phyloP scores from a whole-genome alignment of 1,140 invertebrate genomes.

The Metaphire vulgaris region DNA sequence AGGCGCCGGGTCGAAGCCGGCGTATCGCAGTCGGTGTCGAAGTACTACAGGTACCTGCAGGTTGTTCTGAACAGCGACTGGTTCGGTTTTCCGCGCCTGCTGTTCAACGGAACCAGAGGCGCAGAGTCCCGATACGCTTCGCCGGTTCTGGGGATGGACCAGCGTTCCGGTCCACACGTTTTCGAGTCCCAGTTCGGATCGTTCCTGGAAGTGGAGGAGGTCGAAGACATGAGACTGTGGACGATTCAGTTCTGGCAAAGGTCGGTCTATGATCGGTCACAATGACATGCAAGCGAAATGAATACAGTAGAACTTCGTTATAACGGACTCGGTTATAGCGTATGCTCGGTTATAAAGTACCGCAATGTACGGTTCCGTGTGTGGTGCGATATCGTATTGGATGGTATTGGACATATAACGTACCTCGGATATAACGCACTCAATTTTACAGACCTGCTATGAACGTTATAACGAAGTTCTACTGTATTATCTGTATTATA shows the following conservation, averaged over 20 bases:
- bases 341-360: no score
- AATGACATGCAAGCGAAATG: no score
- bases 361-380: no score
- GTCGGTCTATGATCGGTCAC: constrained; percentile 21
- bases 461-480: no score
- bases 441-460: no score
- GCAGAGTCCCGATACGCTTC: background rate
- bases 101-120: constrained; percentile 13
- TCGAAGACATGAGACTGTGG: constrained; percentile 27
- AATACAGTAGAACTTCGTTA: no score
- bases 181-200: constrained; percentile 23
- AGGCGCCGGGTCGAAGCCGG: background rate
- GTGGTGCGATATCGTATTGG: no score
- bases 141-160: background rate
- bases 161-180: constrained; percentile 1
- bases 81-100: constrained; percentile 22
- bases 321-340: no score
- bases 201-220: constrained; percentile 29
- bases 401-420: no score
- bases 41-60: constrained; percentile 14
- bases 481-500: no score
- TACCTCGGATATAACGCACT: no score
- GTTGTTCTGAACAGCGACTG: constrained; percentile 12
- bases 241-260: constrained; percentile 28
- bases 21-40: background rate